Evolutionary conservation across 2,888 invertebrate genomes (phyloP), one percentile per base, ranked within the genome.

Genomic region (Oeneis ivallda): DNA sequence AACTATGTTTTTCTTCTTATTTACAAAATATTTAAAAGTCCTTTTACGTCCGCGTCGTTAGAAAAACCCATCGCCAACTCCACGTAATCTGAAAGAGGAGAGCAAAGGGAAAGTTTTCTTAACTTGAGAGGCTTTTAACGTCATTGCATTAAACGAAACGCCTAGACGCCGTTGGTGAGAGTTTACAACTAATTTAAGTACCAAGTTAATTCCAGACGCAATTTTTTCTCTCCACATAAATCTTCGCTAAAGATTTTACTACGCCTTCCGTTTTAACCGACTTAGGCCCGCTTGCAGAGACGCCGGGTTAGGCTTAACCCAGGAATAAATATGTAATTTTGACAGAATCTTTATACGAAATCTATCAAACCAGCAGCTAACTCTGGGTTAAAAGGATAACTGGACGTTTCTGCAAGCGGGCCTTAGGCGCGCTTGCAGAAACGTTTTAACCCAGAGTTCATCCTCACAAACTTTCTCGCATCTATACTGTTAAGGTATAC

Each of bases 91-190:
- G 58, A 52, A 45, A 64, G 34, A 64, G 34, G 9, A 39, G 17
- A 47, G 45, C 45, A 47, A 34, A 37, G 19, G 49, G 8, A 19
- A 47, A 61, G 50, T 34, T 61, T 50, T 41, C 13, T 2, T n/a
- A 41, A 56, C 47, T 65, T 49, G 61, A 50, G 54, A 41, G 19
- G 50, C 57, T 61, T 60, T 56, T 65, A 41, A 57, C 56, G 61
- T 65, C 49, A 62, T 37, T 49, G 61, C 56, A 57, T 56, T 65
- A 61, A 62, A 56, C 50, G 57, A 57, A 65, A 57, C 50, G 56
- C 49, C 61, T 61, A 43, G 39, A 49, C 19, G 49, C 17, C 50
- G 13, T n/a, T 32, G 47, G 17, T 15, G 45, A 6, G 37, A 43
- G 39, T 41, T 49, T 26, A 62, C 10, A 41, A 56, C 56, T 52